phyloP scores from a whole-genome alignment of 1,140 invertebrate genomes.

The Riptortus pedestris region DNA sequence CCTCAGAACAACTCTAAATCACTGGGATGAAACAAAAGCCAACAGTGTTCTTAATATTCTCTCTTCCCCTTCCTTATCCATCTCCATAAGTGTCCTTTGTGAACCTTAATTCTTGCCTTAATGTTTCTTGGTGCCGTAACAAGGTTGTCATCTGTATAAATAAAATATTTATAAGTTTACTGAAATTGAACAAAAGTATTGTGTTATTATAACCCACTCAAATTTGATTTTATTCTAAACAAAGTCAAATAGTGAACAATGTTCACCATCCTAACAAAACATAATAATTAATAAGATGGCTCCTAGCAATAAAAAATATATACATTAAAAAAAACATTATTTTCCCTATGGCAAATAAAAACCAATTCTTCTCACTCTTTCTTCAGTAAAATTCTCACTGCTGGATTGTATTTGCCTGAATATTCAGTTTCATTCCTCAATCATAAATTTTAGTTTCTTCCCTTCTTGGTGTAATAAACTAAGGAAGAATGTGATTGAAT shows the following conservation, averaged over 20 bases:
- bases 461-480: background rate
- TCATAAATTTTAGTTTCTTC: background rate
- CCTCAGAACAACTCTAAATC: too few species aligned
- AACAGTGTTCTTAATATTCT: too few species aligned
- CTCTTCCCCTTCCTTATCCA: too few species aligned
- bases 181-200: too few species aligned
- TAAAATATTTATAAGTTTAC: background rate
- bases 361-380: too few species aligned
- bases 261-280: background rate
- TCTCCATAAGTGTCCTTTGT: background rate
- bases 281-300: background rate
- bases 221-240: background rate
- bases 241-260: background rate
- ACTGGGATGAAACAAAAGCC: too few species aligned
- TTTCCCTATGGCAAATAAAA: too few species aligned
- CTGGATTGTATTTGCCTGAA: background rate
- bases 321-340: background rate
- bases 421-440: background rate
- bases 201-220: too few species aligned
- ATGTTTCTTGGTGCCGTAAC: constrained; percentile 24
- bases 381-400: background rate
- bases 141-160: constrained; percentile 26
- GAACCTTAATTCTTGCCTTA: constrained; percentile 11
- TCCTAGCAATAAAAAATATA: background rate
- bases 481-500: background rate